Conservation (phyloP, 2,888 invertebrate species). For the Esperia sulphurella region DNA sequence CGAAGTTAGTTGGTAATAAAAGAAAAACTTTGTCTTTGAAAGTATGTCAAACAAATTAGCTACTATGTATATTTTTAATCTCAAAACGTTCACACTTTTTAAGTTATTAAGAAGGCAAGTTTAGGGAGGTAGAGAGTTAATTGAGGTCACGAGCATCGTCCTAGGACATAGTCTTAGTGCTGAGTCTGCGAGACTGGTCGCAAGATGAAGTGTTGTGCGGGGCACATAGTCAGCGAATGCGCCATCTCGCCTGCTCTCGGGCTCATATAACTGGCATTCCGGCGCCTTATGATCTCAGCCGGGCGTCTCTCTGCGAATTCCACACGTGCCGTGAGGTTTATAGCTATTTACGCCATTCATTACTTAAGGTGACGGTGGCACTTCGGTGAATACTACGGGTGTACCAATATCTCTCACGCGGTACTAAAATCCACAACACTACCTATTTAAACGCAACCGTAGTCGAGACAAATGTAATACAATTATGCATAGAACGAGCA, state of each 20-base stretch:
- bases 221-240: slow-evolving; percentile 38
- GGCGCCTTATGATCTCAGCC: slow-evolving; percentile 5
- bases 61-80: neutral
- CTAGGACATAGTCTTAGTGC: slow-evolving; percentile 25
- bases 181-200: slow-evolving; percentile 30
- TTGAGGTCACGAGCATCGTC: slow-evolving; percentile 35
- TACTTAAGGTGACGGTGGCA: slow-evolving; percentile 36
- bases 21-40: slow-evolving; percentile 33
- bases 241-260: slow-evolving; percentile 33
- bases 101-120: slow-evolving; percentile 12
- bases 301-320: slow-evolving; percentile 7
- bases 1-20: slow-evolving; percentile 41
- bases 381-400: slow-evolving; percentile 26
- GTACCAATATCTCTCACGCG: slow-evolving; percentile 3
- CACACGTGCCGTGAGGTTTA: slow-evolving; percentile 14
- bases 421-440: neutral
- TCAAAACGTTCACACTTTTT: neutral
- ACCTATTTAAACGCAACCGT: too few species aligned
- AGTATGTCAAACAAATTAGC: slow-evolving; percentile 36
- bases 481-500: neutral
- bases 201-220: slow-evolving; percentile 36
- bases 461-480: too few species aligned
- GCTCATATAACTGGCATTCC: slow-evolving; percentile 20
- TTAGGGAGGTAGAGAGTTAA: slow-evolving; percentile 25
- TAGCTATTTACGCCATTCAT: slow-evolving; percentile 37